Percentiles rank a stretch among this genome's conserved stretches.
These are phyloP conservation scores for Dissostichus mawsoni DNA, from an alignment of 2,113 vertebrate species.

Conservation along the genomic window DNA sequence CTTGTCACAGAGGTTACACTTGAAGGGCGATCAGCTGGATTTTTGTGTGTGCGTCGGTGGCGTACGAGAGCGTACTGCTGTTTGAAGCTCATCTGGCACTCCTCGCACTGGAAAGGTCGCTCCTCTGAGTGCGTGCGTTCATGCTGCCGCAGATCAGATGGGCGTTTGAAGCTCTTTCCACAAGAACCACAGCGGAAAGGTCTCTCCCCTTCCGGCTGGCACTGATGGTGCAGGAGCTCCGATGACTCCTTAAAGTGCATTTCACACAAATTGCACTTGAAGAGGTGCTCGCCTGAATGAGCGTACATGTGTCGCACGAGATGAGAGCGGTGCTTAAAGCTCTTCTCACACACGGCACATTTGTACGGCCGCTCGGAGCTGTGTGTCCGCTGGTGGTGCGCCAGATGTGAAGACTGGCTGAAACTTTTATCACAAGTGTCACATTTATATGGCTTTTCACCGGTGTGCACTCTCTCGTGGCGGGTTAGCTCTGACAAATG, in stretches of 20 bases:
- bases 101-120: slow-evolving; percentile 96
- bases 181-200: slow-evolving; percentile 94
- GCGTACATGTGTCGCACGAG: slow-evolving; percentile 98
- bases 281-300: slow-evolving; percentile 94
- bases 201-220: slow-evolving; percentile 92
- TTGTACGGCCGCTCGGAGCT: slow-evolving; percentile 97
- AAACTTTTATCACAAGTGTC: slow-evolving; percentile 96
- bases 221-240: slow-evolving; percentile 95
- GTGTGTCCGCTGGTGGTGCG: slow-evolving; percentile 97
- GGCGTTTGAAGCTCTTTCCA: slow-evolving; percentile 94
- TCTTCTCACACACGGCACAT: slow-evolving; percentile 96
- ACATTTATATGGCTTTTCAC: slow-evolving; percentile 97
- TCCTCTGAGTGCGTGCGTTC: slow-evolving; percentile 96
- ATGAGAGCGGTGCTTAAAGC: slow-evolving; percentile 97
- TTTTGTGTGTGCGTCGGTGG: slow-evolving; percentile 94
- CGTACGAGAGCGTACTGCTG: slow-evolving; percentile 96
- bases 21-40: slow-evolving; percentile 86
- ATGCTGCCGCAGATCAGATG: slow-evolving; percentile 94
- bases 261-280: slow-evolving; percentile 96
- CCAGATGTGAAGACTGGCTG: slow-evolving; percentile 96
- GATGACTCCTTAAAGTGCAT: slow-evolving; percentile 97
- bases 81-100: slow-evolving; percentile 99
- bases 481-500: slow-evolving; percentile 95
- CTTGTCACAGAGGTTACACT: slow-evolving; percentile 96
- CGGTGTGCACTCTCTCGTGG: slow-evolving; percentile 95